These are phyloP conservation scores for Hippocampus barbouri DNA, from an alignment of 2,113 vertebrate genomes.

Conservation along the genomic window DNA sequence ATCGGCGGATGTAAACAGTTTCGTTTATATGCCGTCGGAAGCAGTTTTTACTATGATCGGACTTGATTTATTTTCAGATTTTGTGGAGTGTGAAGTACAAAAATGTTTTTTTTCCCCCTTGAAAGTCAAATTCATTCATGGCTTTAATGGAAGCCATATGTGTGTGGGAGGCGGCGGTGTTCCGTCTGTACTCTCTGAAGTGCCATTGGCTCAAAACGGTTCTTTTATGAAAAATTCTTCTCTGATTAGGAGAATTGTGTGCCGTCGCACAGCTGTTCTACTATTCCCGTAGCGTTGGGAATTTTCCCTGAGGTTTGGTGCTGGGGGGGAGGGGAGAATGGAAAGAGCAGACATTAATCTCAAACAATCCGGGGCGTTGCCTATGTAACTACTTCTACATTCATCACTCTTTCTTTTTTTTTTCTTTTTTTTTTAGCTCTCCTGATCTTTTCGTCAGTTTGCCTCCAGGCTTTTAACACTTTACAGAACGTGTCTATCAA, in stretches of 20 bases:
- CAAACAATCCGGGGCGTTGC: constrained; percentile 8
- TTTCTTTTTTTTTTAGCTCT: constrained; percentile 9
- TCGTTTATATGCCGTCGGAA: too few relatives aligned
- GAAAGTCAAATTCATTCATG: constrained; percentile 14
- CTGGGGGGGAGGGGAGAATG: not conserved
- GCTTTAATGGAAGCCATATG: constrained; percentile 49
- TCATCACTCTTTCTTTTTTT: constrained; percentile 12
- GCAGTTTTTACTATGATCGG: not conserved
- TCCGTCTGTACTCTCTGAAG: constrained; percentile 16
- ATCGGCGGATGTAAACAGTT: too few relatives aligned
- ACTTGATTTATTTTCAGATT: not conserved
- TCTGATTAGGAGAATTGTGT: constrained; percentile 23
- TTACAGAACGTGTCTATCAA: constrained; percentile 26
- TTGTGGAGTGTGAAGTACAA: not conserved
- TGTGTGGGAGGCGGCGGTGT: constrained; percentile 22
- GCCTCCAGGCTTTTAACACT: constrained; percentile 8
- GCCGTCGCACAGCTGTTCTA: constrained; percentile 11
- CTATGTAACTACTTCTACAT: constrained; percentile 3
- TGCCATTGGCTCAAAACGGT: not conserved
- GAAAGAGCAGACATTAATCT: not conserved
- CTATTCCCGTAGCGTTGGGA: not conserved
- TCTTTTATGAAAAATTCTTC: constrained; percentile 27
- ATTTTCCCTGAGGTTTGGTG: not conserved
- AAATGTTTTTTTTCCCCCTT: not conserved
- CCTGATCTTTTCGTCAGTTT: not conserved